Evolutionary conservation across 2,797 vertebrate genomes (phyloP).

Genomic region (Diglossa cyanea): DNA sequence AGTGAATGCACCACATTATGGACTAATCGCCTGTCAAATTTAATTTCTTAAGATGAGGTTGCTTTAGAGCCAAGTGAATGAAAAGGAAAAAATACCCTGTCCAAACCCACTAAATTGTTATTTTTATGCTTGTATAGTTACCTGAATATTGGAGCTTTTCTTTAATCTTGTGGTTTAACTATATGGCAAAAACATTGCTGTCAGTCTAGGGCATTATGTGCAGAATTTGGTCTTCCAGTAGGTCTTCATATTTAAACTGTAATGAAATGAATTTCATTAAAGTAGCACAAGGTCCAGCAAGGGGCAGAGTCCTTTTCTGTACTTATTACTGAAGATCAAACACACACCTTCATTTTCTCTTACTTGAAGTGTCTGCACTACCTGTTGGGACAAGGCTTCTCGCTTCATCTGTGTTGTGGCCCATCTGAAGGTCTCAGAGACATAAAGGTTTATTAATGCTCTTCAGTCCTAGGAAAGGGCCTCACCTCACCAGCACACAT

Average conservation of each 20-base stretch:
- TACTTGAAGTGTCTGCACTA: neutral
- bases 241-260: neutral
- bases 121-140: constrained; percentile 34
- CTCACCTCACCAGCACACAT: neutral
- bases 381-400: neutral
- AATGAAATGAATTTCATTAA: neutral
- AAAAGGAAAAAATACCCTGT: constrained; percentile 46
- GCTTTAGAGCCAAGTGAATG: constrained; percentile 50
- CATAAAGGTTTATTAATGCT: neutral
- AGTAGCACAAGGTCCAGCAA: neutral
- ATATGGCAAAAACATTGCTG: constrained; percentile 11
- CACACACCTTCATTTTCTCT: neutral
- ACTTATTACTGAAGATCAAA: neutral
- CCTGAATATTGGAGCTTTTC: constrained; percentile 17
- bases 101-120: constrained; percentile 39
- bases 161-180: constrained; percentile 35
- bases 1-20: constrained; percentile 61
- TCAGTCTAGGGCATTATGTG: constrained; percentile 20
- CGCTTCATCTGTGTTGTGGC: neutral
- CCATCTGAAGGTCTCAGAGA: neutral
- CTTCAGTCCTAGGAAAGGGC: neutral
- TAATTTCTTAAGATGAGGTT: constrained; percentile 64
- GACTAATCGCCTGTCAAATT: constrained; percentile 70
- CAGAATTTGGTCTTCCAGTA: neutral
- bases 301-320: neutral